Conservation (phyloP, 2,888 invertebrate genomes). For the Drosophila conformis region DNA sequence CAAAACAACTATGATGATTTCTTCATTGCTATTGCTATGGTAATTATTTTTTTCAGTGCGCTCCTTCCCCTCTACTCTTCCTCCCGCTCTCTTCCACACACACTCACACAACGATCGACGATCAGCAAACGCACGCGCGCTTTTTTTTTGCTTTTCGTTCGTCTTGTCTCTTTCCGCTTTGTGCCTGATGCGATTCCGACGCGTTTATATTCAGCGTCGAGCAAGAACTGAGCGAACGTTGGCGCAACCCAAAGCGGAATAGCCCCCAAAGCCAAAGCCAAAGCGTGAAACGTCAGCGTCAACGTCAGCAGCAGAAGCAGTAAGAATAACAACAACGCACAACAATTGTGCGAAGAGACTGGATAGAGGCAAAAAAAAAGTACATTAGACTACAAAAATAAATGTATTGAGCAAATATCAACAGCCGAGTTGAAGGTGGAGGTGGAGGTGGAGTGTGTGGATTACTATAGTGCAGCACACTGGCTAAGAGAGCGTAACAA, state of each 20-base stretch:
- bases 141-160: conserved; percentile 23
- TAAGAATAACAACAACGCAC: conserved; percentile 50
- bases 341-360: conserved; percentile 68
- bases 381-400: conserved; percentile 64
- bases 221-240: conserved; percentile 80
- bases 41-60: conserved; percentile 53
- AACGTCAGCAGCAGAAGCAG: conserved; percentile 51
- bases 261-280: conserved; percentile 44
- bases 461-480: conserved; percentile 30
- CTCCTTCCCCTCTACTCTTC: conserved; percentile 4
- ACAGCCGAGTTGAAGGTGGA: conserved; percentile 17
- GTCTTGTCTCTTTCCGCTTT: conserved; percentile 29
- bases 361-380: conserved; percentile 22
- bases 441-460: conserved; percentile 8
- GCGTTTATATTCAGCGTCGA: conserved; percentile 80
- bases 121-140: conserved; percentile 67
- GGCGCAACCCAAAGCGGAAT: conserved; percentile 48
- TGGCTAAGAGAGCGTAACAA: conserved; percentile 16
- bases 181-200: conserved; percentile 62
- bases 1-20: conserved; percentile 56
- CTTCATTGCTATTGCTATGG: conserved; percentile 29
- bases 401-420: conserved; percentile 77
- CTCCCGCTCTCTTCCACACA: conserved; percentile 4
- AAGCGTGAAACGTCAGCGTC: conserved; percentile 44
- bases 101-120: conserved; percentile 15